phyloP scores from a whole-genome alignment of 2,113 vertebrate genomes.

The Myocastor coypus region DNA sequence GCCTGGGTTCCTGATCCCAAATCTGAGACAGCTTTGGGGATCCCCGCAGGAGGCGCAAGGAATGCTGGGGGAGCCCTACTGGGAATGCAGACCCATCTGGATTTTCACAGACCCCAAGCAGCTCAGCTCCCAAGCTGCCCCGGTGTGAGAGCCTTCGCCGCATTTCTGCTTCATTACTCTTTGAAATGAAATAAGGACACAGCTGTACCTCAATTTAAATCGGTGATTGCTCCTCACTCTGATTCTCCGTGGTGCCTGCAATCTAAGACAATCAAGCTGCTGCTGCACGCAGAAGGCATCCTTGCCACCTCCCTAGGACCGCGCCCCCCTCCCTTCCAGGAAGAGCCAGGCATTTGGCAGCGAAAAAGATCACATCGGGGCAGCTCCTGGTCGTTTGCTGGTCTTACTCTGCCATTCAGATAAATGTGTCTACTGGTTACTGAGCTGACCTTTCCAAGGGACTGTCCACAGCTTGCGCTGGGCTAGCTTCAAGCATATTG shows the following conservation, averaged over 20 bases:
- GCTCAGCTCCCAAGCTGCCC: slow-evolving; percentile 66
- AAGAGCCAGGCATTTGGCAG: slow-evolving; percentile 51
- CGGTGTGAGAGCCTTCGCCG: slow-evolving; percentile 57
- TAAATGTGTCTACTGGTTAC: slow-evolving; percentile 4
- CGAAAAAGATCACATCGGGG: not conserved
- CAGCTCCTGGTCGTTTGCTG: not conserved
- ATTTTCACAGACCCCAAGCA: slow-evolving; percentile 59
- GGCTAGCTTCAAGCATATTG: not conserved
- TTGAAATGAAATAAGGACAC: slow-evolving; percentile 79
- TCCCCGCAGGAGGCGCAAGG: not conserved
- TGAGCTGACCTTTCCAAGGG: slow-evolving; percentile 42
- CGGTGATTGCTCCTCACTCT: slow-evolving; percentile 70
- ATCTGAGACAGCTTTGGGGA: not conserved
- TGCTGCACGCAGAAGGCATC: slow-evolving; percentile 30
- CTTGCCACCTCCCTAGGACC: slow-evolving; percentile 1
- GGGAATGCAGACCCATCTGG: slow-evolving; percentile 68
- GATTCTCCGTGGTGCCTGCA: slow-evolving; percentile 72
- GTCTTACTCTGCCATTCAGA: slow-evolving; percentile 41
- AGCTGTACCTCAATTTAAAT: slow-evolving; percentile 77
- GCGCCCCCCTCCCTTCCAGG: not conserved
- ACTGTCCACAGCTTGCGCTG: not conserved
- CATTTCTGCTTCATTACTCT: slow-evolving; percentile 79
- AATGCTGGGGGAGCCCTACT: not conserved
- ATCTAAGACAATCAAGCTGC: slow-evolving; percentile 62
- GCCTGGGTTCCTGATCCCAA: not conserved